Evolutionary conservation across 2,888 invertebrate species (phyloP).

Genomic region (Latrodectus elegans): DNA sequence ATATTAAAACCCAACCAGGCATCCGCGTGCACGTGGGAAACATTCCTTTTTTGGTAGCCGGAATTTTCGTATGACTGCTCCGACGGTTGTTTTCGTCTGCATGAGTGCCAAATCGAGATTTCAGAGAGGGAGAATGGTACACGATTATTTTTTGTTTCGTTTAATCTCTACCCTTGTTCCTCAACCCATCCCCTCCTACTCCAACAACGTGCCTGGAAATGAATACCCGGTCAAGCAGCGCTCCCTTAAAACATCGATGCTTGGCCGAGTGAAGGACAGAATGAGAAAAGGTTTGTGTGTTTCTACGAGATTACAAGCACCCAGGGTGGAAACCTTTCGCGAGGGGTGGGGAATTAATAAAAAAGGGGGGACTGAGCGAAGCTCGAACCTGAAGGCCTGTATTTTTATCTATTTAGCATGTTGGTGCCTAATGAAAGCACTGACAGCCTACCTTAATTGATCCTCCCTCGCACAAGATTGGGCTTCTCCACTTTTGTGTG

Average conservation of each 20-base stretch:
- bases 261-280: background rate
- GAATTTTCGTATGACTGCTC: too few species aligned
- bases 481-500: conserved; percentile 34
- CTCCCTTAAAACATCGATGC: conserved; percentile 9
- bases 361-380: conserved; percentile 4
- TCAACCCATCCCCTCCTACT: background rate
- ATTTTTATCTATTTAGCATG: conserved; percentile 67
- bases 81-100: background rate
- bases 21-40: too few species aligned
- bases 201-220: too few species aligned
- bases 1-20: too few species aligned
- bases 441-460: conserved; percentile 63
- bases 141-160: background rate
- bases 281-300: conserved; percentile 37
- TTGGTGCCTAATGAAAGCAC: conserved; percentile 65
- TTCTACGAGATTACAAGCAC: conserved; percentile 42
- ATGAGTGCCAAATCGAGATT: background rate
- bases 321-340: background rate
- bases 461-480: conserved; percentile 49
- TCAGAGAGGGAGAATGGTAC: background rate
- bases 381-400: conserved; percentile 31
- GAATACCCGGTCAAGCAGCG: conserved; percentile 13
- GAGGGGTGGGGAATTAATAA: background rate
- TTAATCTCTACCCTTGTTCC: background rate
- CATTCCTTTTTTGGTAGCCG: too few species aligned